These are phyloP conservation scores for Acanthornis magna DNA, from an alignment of 2,797 vertebrate species.

Conservation along the genomic window DNA sequence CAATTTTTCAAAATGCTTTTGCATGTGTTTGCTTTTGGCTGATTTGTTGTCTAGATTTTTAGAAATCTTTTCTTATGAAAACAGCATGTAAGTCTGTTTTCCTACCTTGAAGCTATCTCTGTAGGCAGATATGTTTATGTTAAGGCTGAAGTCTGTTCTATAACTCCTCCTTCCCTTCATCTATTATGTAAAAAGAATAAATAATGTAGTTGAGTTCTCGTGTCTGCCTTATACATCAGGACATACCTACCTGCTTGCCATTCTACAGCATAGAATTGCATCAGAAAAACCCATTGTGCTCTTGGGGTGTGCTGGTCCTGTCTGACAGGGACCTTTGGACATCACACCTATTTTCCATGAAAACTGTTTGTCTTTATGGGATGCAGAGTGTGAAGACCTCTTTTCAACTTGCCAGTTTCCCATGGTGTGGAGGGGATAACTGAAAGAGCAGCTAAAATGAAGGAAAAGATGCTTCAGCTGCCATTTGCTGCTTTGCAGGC, in stretches of 20 bases:
- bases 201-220: not conserved
- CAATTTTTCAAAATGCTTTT: slow-evolving; percentile 23
- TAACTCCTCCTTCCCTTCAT: not conserved
- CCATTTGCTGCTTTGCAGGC: not conserved
- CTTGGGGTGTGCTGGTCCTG: not conserved
- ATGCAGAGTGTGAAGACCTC: not conserved
- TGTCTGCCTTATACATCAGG: not conserved
- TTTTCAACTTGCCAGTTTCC: not conserved
- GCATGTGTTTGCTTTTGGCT: slow-evolving; percentile 3
- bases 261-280: not conserved
- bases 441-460: not conserved
- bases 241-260: not conserved
- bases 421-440: not conserved
- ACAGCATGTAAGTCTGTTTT: not conserved
- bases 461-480: not conserved
- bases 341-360: not conserved
- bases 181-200: not conserved
- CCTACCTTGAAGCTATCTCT: not conserved
- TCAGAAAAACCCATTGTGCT: not conserved
- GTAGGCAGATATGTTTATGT: not conserved
- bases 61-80: not conserved
- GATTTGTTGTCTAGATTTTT: slow-evolving; percentile 18
- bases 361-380: not conserved
- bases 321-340: not conserved
- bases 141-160: not conserved